Evolutionary conservation across 2,888 invertebrate species (phyloP).

Genomic region (Drosophila kambysellisi): DNA sequence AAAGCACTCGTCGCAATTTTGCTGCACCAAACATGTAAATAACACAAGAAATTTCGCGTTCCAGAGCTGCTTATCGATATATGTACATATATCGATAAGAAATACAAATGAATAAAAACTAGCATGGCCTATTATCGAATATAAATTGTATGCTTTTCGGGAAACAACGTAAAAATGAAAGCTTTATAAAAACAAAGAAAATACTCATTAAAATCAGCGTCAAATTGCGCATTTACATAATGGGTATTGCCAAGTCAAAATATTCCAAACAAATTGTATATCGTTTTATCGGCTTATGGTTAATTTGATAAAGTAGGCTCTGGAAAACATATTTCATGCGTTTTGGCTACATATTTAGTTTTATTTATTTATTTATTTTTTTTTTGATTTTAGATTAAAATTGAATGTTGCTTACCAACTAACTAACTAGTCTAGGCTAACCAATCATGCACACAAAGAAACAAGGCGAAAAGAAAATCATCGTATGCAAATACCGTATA

Average conservation of each 20-base stretch:
- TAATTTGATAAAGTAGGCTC: neutral
- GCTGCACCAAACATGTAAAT: conserved; percentile 66
- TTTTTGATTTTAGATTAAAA: neutral
- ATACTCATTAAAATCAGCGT: neutral
- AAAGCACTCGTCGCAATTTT: conserved; percentile 31
- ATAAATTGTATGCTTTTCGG: neutral
- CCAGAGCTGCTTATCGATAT: conserved; percentile 44
- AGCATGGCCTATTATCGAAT: neutral
- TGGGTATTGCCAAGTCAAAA: neutral
- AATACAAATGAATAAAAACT: conserved; percentile 3
- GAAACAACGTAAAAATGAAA: neutral
- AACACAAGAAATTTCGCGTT: conserved; percentile 65
- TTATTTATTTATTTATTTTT: neutral
- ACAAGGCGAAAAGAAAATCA: conserved; percentile 7
- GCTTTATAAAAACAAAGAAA: neutral
- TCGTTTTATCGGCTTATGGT: neutral
- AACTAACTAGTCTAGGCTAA: too few relatives aligned
- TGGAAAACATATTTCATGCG: neutral
- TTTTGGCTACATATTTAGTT: neutral
- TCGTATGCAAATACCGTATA: conserved; percentile 28
- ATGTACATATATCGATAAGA: conserved; percentile 33
- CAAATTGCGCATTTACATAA: neutral
- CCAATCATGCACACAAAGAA: neutral
- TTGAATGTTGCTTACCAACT: neutral
- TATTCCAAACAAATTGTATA: neutral